These are phyloP conservation scores for Podarcis lilfordi DNA, from an alignment of 2,797 vertebrate genomes.

Conservation along the genomic window DNA sequence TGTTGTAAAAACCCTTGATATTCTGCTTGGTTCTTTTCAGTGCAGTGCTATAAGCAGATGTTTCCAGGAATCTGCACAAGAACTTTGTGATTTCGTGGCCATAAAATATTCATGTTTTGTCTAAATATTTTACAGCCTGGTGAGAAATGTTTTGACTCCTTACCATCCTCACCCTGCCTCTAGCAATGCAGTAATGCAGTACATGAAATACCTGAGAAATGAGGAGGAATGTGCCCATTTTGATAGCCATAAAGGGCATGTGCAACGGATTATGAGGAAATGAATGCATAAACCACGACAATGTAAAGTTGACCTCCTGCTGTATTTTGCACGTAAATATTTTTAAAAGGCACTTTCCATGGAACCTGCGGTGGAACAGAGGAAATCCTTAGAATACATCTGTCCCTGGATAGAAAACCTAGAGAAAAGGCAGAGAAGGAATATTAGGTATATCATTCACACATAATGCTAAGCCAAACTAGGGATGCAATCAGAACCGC, in stretches of 20 bases:
- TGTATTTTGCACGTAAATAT: background rate
- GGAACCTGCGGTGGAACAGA: background rate
- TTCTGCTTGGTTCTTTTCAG: constrained; percentile 10
- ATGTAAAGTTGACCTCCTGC: background rate
- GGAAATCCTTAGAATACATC: background rate
- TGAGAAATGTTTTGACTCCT: constrained; percentile 9
- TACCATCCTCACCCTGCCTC: background rate
- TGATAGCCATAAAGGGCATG: background rate
- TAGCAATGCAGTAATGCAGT: background rate
- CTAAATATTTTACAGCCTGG: constrained; percentile 25
- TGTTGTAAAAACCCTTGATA: background rate
- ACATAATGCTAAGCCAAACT: too few species aligned
- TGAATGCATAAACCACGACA: background rate
- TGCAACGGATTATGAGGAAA: background rate
- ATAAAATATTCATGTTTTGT: constrained; percentile 31
- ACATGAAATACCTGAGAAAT: background rate
- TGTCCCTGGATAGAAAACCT: background rate
- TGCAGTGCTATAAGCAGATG: background rate
- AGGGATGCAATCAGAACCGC: too few species aligned
- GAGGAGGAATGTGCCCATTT: background rate
- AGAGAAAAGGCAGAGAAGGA: background rate
- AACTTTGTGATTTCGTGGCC: background rate
- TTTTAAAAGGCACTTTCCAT: background rate
- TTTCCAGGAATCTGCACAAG: constrained; percentile 7
- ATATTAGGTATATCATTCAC: background rate